Evolutionary conservation across 2,113 vertebrate species (phyloP).

Genomic region (Donacobius atricapilla): DNA sequence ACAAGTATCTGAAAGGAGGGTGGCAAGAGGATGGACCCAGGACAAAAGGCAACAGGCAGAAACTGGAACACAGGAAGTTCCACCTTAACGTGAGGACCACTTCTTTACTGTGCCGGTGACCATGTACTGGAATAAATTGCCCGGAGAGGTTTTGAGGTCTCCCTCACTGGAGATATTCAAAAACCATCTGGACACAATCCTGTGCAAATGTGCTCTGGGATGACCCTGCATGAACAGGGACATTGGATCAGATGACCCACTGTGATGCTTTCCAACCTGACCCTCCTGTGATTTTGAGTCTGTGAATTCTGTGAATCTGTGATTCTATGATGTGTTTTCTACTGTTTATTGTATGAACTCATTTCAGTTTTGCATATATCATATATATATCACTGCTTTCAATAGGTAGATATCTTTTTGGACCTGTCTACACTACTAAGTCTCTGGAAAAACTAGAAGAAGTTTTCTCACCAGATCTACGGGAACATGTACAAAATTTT

Average conservation of each 20-base stretch:
- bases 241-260: background rate
- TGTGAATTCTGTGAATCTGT: background rate
- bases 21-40: background rate
- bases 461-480: background rate
- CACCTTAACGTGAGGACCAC: background rate
- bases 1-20: background rate
- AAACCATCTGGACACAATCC: background rate
- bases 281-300: background rate
- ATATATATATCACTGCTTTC: background rate
- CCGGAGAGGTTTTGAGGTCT: background rate
- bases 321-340: background rate
- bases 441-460: background rate
- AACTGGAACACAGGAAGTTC: background rate
- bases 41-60: background rate
- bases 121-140: background rate
- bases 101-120: background rate
- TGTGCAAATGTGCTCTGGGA: too few relatives aligned
- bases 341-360: fast-evolving
- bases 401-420: background rate
- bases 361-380: background rate
- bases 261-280: background rate
- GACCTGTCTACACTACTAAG: background rate
- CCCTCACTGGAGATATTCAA: background rate
- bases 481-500: background rate
- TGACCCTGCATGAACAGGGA: background rate